Evolutionary conservation across 1,140 invertebrate genomes (phyloP).

Genomic region (Potamilus streckersoni): DNA sequence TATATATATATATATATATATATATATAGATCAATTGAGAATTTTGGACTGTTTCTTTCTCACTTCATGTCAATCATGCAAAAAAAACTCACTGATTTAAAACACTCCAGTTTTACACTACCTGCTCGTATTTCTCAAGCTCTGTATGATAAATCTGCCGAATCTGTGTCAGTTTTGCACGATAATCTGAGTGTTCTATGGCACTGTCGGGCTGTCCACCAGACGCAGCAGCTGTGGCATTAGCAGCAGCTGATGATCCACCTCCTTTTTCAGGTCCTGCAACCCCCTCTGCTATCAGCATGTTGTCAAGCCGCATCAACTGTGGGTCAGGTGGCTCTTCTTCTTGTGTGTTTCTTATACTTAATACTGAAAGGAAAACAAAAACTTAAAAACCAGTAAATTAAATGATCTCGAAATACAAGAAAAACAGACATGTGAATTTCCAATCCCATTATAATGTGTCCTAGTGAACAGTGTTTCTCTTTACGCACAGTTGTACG

Average conservation of each 20-base stretch:
- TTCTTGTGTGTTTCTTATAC: conserved; percentile 95
- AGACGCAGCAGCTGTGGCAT: conserved; percentile 85
- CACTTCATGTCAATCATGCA: too few species aligned
- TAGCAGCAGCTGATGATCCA: conserved; percentile 90
- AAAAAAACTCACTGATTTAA: too few species aligned
- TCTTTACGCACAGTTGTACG: too few species aligned
- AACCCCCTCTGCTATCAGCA: conserved; percentile 99
- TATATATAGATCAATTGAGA: too few species aligned
- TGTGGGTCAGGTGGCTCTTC: conserved; percentile 99
- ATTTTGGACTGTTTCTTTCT: too few species aligned
- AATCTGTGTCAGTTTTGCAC: conserved; percentile 99
- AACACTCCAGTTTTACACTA: conserved; percentile 51
- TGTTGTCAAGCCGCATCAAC: conserved; percentile 98
- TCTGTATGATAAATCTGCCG: conserved; percentile 99
- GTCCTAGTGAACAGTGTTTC: neutral
- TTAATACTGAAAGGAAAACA: conserved; percentile 81
- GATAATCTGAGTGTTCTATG: conserved; percentile 97
- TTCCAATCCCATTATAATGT: neutral
- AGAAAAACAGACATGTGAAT: neutral
- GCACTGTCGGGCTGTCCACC: conserved; percentile 86
- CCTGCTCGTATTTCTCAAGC: conserved; percentile 98
- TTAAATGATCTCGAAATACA: neutral
- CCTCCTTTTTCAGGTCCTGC: conserved; percentile 98
- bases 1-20: too few species aligned
- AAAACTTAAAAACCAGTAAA: neutral